These are phyloP conservation scores for Epistrophe grossulariae DNA, from an alignment of 2,888 invertebrate species.

Conservation along the genomic window DNA sequence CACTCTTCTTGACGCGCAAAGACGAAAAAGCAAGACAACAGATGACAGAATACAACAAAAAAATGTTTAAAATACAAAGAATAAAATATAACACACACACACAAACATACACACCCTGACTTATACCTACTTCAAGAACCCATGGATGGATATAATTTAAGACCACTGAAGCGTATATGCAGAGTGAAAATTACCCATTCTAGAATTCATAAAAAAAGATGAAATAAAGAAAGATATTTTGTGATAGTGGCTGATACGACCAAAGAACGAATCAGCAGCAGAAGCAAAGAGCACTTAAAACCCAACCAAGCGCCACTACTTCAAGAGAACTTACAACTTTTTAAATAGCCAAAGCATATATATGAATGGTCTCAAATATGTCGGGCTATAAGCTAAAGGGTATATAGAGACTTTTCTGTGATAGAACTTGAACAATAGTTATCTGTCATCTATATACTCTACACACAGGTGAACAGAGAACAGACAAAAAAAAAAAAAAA, in stretches of 20 bases:
- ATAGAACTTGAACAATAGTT: conserved; percentile 58
- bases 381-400: too few relatives aligned
- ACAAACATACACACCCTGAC: not conserved
- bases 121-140: conserved; percentile 22
- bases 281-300: conserved; percentile 24
- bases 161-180: conserved; percentile 74
- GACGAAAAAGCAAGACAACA: conserved; percentile 72
- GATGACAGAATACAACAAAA: conserved; percentile 61
- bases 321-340: conserved; percentile 32
- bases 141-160: conserved; percentile 72
- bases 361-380: conserved; percentile 20
- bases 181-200: conserved; percentile 74
- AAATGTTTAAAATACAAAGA: conserved; percentile 25
- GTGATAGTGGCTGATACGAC: conserved; percentile 71
- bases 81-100: not conserved
- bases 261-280: conserved; percentile 65
- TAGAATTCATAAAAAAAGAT: conserved; percentile 32
- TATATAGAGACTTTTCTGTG: conserved; percentile 41
- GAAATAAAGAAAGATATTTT: conserved; percentile 42
- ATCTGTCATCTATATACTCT: conserved; percentile 66
- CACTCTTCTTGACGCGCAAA: conserved; percentile 69
- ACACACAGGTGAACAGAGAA: conserved; percentile 42
- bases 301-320: conserved; percentile 37
- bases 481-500: conserved; percentile 17
- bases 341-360: not conserved